Conservation (phyloP, 2,797 vertebrate species). For the Sebastes nivosus region DNA sequence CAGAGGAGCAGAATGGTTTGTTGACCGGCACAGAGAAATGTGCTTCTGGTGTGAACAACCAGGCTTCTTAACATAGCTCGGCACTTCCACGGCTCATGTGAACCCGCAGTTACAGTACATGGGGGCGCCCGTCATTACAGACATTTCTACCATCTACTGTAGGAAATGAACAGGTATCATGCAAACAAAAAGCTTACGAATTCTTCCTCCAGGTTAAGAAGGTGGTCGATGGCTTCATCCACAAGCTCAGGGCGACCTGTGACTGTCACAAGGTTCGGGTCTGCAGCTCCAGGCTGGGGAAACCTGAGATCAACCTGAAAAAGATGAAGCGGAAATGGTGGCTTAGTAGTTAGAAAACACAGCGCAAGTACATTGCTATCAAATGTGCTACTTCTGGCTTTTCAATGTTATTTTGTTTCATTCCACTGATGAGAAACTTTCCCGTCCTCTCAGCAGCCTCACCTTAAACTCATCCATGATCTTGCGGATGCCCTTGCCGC, state of each 20-base stretch:
- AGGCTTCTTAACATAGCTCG: too few relatives aligned
- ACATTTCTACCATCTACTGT: background rate
- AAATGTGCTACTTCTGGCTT: background rate
- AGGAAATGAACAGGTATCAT: background rate
- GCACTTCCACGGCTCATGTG: too few relatives aligned
- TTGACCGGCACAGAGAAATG: too few relatives aligned
- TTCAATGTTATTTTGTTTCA: background rate
- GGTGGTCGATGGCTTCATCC: constrained; percentile 98
- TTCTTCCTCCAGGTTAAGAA: constrained; percentile 97
- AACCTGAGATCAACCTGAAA: constrained; percentile 96
- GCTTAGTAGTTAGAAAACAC: background rate
- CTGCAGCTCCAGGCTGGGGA: constrained; percentile 93
- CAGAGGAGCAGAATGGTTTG: too few relatives aligned
- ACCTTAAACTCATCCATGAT: constrained; percentile 99
- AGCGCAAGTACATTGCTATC: too few relatives aligned
- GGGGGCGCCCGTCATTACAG: background rate
- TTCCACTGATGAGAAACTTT: background rate
- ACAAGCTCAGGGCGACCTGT: constrained; percentile 96
- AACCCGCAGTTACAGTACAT: too few relatives aligned
- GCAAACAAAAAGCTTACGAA: constrained; percentile 83
- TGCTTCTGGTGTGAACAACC: too few relatives aligned
- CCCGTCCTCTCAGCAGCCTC: constrained; percentile 18
- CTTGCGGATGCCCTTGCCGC: constrained; percentile 97
- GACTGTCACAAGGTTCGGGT: constrained; percentile 94
- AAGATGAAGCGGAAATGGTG: background rate